A percentile compares a stretch with the other conserved stretches of the same genome.
Evolutionary conservation across 2,113 vertebrate species (phyloP).

Genomic region (Numida meleagris): DNA sequence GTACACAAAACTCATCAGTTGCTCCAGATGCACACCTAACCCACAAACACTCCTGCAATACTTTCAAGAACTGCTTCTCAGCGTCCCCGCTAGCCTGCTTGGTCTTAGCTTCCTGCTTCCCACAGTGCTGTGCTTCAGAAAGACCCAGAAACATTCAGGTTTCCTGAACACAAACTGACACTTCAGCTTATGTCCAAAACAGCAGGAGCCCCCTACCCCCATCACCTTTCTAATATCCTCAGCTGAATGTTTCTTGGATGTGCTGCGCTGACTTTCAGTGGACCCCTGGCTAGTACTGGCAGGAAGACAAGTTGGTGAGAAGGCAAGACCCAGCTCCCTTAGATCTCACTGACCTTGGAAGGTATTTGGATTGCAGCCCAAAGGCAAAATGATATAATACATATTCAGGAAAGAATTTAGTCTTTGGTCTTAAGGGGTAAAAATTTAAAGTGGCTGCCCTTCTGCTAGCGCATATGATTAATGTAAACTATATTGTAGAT

Average conservation of each 20-base stretch:
- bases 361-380: conserved; percentile 45
- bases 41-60: not conserved
- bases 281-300: conserved; percentile 17
- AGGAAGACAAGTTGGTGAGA: conserved; percentile 26
- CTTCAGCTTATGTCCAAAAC: conserved; percentile 12
- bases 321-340: conserved; percentile 28
- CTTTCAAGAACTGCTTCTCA: not conserved
- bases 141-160: not conserved
- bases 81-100: not conserved
- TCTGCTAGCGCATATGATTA: not conserved
- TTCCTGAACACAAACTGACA: not conserved
- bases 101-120: not conserved
- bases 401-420: conserved; percentile 54
- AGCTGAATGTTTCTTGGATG: not conserved
- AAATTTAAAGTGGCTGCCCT: not conserved
- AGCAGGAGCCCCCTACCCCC: not conserved
- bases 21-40: not conserved
- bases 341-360: conserved; percentile 59
- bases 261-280: not conserved
- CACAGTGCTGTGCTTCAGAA: not conserved
- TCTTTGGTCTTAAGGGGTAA: conserved; percentile 20
- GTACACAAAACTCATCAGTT: not conserved
- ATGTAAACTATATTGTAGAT: not conserved
- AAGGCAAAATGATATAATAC: conserved; percentile 45
- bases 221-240: not conserved